A percentile compares a stretch with the other conserved stretches of the same genome.
Conservation (phyloP, 1,140 invertebrate genomes). For the Tetragnatha versicolor region DNA sequence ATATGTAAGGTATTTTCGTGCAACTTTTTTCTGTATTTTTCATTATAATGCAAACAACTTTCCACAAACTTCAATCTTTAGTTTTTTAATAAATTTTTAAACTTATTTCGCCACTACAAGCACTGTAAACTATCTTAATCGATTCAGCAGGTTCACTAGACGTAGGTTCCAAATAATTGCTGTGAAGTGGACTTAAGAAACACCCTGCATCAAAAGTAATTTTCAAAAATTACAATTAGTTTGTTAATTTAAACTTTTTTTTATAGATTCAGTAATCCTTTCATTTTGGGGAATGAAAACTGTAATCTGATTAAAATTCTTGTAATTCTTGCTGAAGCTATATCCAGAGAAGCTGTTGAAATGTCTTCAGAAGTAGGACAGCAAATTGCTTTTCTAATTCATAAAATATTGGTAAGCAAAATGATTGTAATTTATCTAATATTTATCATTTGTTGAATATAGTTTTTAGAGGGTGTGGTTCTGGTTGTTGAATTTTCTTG, state of each 20-base stretch:
- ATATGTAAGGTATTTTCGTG: too few species aligned
- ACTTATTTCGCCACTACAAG: not conserved
- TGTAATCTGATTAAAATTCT: slow-evolving; percentile 88
- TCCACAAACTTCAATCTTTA: too few species aligned
- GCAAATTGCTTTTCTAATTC: slow-evolving; percentile 68
- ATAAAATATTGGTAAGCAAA: slow-evolving; percentile 65
- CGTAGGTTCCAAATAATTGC: not conserved
- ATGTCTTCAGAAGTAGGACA: slow-evolving; percentile 71
- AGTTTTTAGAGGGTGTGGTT: too few species aligned
- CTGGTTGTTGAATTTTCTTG: too few species aligned
- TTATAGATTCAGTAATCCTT: slow-evolving; percentile 71
- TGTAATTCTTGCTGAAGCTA: slow-evolving; percentile 86
- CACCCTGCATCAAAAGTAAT: not conserved
- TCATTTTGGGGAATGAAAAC: slow-evolving; percentile 84
- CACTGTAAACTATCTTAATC: not conserved
- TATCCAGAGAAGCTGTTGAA: slow-evolving; percentile 81
- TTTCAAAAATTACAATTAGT: not conserved
- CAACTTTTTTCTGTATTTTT: too few species aligned
- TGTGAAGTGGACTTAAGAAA: not conserved
- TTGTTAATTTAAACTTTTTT: not conserved
- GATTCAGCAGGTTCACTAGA: not conserved
- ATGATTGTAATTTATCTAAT: too few species aligned
- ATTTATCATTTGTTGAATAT: too few species aligned
- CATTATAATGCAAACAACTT: too few species aligned
- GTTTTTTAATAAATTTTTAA: not conserved